Evolutionary conservation across 2,888 invertebrate genomes (phyloP).

Genomic region (Actias luna): DNA sequence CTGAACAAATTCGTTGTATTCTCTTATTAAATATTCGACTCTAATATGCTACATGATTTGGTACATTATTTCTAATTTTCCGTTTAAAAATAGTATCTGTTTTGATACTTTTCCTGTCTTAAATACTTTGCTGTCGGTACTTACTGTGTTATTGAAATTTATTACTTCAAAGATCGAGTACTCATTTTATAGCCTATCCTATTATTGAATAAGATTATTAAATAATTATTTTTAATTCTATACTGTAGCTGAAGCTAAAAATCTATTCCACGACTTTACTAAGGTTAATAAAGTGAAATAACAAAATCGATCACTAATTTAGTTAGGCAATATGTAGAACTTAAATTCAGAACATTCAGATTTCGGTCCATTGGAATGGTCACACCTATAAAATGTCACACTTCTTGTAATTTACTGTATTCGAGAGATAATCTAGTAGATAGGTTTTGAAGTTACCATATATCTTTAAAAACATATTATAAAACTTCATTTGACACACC

Average conservation of each 20-base stretch:
- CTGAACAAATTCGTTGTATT: background rate
- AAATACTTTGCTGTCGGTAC: too few species aligned
- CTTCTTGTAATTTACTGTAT: background rate
- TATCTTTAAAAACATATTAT: conserved; percentile 54
- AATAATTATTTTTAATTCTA: background rate
- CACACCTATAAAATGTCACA: background rate
- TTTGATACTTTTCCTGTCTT: too few species aligned
- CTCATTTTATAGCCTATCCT: too few species aligned
- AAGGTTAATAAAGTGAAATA: background rate
- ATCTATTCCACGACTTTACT: background rate
- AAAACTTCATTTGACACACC: conserved; percentile 49
- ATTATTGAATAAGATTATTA: too few species aligned
- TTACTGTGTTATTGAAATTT: too few species aligned
- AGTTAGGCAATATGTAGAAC: background rate
- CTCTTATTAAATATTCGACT: too few species aligned
- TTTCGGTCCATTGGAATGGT: background rate
- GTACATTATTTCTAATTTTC: too few species aligned
- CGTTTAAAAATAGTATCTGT: too few species aligned
- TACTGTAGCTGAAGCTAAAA: background rate
- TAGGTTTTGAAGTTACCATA: conserved; percentile 72
- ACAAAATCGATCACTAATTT: background rate
- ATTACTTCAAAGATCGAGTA: too few species aligned
- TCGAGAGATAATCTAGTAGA: conserved; percentile 44
- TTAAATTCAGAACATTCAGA: background rate
- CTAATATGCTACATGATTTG: too few species aligned